phyloP scores from a whole-genome alignment of 1,140 invertebrate species.

The Cryptotermes secundus region DNA sequence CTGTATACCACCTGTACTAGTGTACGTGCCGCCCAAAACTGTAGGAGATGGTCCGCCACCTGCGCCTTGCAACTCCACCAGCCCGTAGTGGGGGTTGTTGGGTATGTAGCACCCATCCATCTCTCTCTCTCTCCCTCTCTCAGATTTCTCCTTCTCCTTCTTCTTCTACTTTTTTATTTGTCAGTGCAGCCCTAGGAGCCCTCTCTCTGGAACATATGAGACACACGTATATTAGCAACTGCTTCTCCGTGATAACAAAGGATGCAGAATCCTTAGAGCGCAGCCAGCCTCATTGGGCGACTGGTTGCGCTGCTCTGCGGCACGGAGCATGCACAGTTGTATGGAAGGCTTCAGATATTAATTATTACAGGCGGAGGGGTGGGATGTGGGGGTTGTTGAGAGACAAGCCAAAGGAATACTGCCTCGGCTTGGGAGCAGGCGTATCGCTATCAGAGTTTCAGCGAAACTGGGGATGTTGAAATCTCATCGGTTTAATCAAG shows the following conservation, averaged over 20 bases:
- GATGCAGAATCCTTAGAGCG: background rate
- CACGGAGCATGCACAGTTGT: background rate
- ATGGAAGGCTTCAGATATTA: slow-evolving; percentile 12
- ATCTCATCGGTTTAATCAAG: too few relatives aligned
- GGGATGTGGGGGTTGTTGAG: background rate
- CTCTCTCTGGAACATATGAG: background rate
- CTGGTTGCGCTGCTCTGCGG: background rate
- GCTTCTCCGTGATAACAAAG: background rate
- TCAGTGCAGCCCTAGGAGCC: background rate
- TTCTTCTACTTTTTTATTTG: background rate
- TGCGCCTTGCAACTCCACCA: slow-evolving; percentile 26
- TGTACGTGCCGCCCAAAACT: slow-evolving; percentile 21
- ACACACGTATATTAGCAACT: background rate
- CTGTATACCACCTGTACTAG: background rate
- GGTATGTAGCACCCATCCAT: slow-evolving; percentile 41
- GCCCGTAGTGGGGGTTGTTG: slow-evolving; percentile 42
- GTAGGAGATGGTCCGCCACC: background rate
- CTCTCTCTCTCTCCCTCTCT: background rate
- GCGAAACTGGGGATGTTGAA: background rate
- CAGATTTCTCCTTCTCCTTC: background rate
- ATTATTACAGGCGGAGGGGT: background rate
- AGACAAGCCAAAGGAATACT: background rate
- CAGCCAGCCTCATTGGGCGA: background rate
- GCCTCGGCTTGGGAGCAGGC: background rate
- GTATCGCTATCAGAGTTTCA: background rate